A percentile compares a stretch with the other conserved stretches of the same genome.
Conservation (phyloP, 2,113 vertebrate genomes). For the Vireo altiloquus region DNA sequence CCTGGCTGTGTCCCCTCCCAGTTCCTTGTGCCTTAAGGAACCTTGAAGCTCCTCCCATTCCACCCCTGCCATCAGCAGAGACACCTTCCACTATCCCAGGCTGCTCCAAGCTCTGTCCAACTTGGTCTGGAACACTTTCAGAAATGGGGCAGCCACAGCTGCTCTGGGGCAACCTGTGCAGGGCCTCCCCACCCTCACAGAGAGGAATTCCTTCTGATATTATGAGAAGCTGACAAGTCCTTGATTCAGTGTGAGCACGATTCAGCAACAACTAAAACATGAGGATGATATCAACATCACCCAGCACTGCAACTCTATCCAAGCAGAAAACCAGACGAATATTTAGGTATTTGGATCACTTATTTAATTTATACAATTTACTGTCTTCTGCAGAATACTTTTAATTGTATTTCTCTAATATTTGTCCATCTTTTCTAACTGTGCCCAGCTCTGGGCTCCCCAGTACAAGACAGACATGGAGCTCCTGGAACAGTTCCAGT, state of each 20-base stretch:
- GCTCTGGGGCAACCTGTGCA: neutral
- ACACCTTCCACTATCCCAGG: neutral
- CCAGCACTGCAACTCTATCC: neutral
- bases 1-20: neutral
- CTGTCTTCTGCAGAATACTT: neutral
- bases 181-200: neutral
- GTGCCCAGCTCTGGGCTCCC: neutral
- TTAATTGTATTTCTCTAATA: neutral
- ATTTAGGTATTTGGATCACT: neutral
- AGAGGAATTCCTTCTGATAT: neutral
- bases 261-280: neutral
- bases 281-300: neutral
- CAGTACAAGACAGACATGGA: neutral
- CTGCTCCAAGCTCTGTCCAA: fast-evolving
- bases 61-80: neutral
- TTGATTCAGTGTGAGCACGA: neutral
- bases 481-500: fast-evolving
- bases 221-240: neutral
- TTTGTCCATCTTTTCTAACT: neutral
- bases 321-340: neutral
- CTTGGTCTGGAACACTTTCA: neutral
- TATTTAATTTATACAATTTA: neutral
- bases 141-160: neutral
- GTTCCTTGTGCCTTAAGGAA: neutral
- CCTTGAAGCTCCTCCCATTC: neutral